Conservation (phyloP, 2,888 invertebrate species). For the Drosophila pegasa region DNA sequence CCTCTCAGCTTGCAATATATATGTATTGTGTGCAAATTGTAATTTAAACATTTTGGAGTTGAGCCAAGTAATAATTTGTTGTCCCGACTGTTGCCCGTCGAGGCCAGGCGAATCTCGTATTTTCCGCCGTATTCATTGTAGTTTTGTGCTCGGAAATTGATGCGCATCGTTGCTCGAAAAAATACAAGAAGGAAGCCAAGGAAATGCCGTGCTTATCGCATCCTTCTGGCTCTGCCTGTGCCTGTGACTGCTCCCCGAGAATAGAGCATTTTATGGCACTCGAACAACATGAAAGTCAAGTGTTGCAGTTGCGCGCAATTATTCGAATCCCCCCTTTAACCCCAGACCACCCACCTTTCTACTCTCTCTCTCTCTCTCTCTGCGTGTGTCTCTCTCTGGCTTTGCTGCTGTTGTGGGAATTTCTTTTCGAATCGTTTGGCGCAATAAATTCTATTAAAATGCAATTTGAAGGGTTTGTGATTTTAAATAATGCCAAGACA, state of each 20-base stretch:
- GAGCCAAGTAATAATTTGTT: constrained; percentile 80
- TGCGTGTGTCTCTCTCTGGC: too few relatives aligned
- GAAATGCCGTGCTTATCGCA: constrained; percentile 67
- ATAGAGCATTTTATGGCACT: constrained; percentile 73
- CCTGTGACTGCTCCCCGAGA: constrained; percentile 59
- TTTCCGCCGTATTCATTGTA: constrained; percentile 44
- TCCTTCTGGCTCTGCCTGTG: constrained; percentile 24
- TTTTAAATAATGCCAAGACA: constrained; percentile 75
- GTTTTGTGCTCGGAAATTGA: constrained; percentile 67
- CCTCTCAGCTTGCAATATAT: constrained; percentile 4
- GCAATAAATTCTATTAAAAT: constrained; percentile 81
- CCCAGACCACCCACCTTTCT: background rate
- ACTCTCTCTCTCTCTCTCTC: background rate
- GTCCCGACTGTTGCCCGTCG: constrained; percentile 54
- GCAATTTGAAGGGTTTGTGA: constrained; percentile 78
- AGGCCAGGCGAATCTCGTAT: constrained; percentile 47
- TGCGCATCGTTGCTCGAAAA: constrained; percentile 66
- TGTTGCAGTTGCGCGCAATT: constrained; percentile 70
- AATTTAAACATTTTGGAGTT: constrained; percentile 79
- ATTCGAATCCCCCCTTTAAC: constrained; percentile 20
- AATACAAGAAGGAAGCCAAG: constrained; percentile 21
- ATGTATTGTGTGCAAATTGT: constrained; percentile 67
- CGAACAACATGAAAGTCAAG: constrained; percentile 77
- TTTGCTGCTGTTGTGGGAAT: constrained; percentile 39
- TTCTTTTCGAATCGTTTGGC: constrained; percentile 59